Percentiles rank a stretch among this genome's conserved stretches.
Conservation (phyloP, 2,888 invertebrate species). For the Agrochola lychnidis region DNA sequence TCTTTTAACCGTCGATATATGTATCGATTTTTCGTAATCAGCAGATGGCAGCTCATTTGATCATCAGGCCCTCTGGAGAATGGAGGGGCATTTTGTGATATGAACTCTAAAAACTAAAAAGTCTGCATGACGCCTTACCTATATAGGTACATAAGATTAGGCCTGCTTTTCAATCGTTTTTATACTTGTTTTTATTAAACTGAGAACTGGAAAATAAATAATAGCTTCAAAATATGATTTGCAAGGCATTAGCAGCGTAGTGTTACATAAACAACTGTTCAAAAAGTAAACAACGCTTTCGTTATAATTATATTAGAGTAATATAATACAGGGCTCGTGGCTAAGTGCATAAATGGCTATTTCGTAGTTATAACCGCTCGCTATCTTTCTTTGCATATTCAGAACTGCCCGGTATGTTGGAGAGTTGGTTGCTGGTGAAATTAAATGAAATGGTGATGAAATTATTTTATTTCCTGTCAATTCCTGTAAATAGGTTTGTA, state of each 20-base stretch:
- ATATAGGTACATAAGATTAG: background rate
- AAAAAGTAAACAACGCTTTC: constrained; percentile 47
- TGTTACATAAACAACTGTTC: constrained; percentile 49
- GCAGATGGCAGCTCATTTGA: background rate
- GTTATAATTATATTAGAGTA: constrained; percentile 41
- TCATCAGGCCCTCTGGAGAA: background rate
- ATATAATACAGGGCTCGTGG: constrained; percentile 37
- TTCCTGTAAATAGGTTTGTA: too few relatives aligned
- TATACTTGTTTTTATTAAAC: constrained; percentile 15
- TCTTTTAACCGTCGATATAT: too few relatives aligned
- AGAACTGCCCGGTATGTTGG: background rate
- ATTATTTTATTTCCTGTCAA: too few relatives aligned
- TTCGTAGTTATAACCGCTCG: background rate
- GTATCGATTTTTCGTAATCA: too few relatives aligned
- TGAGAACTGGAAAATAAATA: constrained; percentile 46
- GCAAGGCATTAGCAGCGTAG: constrained; percentile 42
- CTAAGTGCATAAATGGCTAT: background rate
- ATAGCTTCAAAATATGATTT: constrained; percentile 47
- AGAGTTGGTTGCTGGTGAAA: background rate
- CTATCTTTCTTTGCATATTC: background rate
- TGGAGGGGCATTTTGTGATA: background rate
- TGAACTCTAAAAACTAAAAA: background rate
- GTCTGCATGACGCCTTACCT: background rate
- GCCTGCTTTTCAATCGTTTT: background rate
- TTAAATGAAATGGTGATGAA: too few relatives aligned